These are phyloP conservation scores for Mylabris phalerata DNA, from an alignment of 1,140 invertebrate genomes.

Conservation along the genomic window DNA sequence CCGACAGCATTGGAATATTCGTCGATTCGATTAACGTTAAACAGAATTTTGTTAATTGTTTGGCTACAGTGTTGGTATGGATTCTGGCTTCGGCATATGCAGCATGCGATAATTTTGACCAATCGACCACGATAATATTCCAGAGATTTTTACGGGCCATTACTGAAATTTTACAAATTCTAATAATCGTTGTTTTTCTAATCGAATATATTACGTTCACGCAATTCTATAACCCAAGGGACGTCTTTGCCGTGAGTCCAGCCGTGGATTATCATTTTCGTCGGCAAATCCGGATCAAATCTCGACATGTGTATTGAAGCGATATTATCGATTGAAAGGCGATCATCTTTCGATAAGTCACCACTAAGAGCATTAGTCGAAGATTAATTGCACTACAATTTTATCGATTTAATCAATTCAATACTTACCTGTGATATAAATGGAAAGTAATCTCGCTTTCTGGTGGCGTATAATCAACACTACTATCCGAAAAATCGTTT, in stretches of 20 bases:
- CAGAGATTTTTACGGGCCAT: conserved; percentile 26
- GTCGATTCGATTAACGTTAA: neutral
- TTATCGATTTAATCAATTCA: conserved; percentile 4
- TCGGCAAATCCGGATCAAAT: conserved; percentile 27
- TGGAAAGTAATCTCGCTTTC: conserved; percentile 26
- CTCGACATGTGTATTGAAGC: conserved; percentile 18
- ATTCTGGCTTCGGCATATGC: conserved; percentile 28
- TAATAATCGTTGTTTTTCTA: too few species aligned
- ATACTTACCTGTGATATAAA: conserved; percentile 28
- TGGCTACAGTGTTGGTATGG: conserved; percentile 24
- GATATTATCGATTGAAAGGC: conserved; percentile 20
- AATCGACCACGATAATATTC: conserved; percentile 35
- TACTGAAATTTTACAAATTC: conserved; percentile 12
- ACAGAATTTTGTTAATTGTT: conserved; percentile 21
- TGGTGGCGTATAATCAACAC: conserved; percentile 19
- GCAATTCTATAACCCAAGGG: conserved; percentile 33
- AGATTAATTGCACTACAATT: neutral
- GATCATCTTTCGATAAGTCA: conserved; percentile 18
- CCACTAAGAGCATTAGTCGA: conserved; percentile 9
- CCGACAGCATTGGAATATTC: conserved; percentile 16
- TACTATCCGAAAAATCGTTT: conserved; percentile 5
- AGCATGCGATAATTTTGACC: conserved; percentile 25
- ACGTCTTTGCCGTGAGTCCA: conserved; percentile 31
- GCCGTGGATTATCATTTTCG: conserved; percentile 34
- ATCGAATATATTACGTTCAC: conserved; percentile 21